Evolutionary conservation across 2,113 vertebrate species (phyloP).

Genomic region (Agapornis roseicollis): DNA sequence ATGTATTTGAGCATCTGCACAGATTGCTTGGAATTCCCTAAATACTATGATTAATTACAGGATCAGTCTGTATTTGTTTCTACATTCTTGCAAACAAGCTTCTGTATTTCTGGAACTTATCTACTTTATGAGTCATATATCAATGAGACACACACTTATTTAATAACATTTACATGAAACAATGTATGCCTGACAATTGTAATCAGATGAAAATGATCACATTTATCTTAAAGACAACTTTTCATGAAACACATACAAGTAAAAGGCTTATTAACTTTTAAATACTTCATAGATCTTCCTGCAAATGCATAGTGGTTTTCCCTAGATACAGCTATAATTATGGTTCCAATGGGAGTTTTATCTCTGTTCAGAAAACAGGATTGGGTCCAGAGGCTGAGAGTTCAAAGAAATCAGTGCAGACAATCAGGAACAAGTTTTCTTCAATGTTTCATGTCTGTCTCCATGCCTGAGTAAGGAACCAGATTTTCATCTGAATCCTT

Average conservation of each 20-base stretch:
- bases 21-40: constrained; percentile 48
- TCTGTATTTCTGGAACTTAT: constrained; percentile 67
- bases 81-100: constrained; percentile 52
- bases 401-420: constrained; percentile 7
- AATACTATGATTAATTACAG: constrained; percentile 35
- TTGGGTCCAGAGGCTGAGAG: not conserved
- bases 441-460: not conserved
- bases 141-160: not conserved
- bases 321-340: not conserved
- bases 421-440: constrained; percentile 21
- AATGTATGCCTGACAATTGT: constrained; percentile 13
- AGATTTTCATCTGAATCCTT: not conserved
- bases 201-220: constrained; percentile 43
- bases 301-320: not conserved
- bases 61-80: constrained; percentile 53
- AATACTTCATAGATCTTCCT: constrained; percentile 46
- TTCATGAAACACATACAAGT: constrained; percentile 49
- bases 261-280: constrained; percentile 28
- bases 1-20: constrained; percentile 13
- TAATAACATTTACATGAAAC: constrained; percentile 24
- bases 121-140: constrained; percentile 29
- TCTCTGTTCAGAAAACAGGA: not conserved
- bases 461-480: not conserved
- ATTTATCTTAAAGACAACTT: constrained; percentile 52
- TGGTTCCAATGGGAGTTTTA: not conserved